A percentile compares a stretch with the other conserved stretches of the same genome.
phyloP scores from a whole-genome alignment of 2,797 vertebrate species.

The Scolopax bukidnonensis region DNA sequence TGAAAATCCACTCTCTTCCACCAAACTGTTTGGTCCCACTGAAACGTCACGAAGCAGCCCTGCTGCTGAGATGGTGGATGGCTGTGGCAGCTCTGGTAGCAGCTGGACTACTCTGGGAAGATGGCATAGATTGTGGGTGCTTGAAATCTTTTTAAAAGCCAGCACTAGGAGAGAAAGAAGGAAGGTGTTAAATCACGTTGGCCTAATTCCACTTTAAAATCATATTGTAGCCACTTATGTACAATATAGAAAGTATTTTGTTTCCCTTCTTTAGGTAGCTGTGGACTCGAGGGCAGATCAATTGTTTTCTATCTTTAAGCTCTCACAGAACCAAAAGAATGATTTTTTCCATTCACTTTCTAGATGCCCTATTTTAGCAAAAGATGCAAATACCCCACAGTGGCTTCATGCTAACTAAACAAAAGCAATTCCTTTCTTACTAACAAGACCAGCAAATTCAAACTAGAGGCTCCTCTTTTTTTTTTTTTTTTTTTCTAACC shows the following conservation, averaged over 20 bases:
- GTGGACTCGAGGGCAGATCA: background rate
- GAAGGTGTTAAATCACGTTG: background rate
- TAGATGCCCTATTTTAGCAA: background rate
- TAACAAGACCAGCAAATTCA: slow-evolving; percentile 20
- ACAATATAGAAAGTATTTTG: background rate
- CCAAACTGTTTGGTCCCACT: background rate
- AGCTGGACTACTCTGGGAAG: background rate
- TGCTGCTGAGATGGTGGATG: background rate
- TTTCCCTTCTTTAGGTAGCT: slow-evolving; percentile 2
- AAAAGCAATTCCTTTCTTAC: background rate
- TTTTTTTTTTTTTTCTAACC: background rate
- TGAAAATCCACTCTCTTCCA: background rate
- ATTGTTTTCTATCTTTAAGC: slow-evolving; percentile 14
- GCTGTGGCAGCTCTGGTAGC: background rate
- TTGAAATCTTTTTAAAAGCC: slow-evolving; percentile 9
- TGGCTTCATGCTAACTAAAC: background rate
- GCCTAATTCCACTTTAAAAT: slow-evolving; percentile 1
- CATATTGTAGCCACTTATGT: background rate
- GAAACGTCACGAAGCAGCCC: background rate
- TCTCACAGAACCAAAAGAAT: background rate
- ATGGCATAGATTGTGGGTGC: background rate
- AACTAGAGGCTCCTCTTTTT: background rate
- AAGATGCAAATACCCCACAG: background rate
- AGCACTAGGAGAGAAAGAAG: background rate
- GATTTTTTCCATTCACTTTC: background rate